phyloP scores from a whole-genome alignment of 2,113 vertebrate genomes.

The Oncorhynchus masou region DNA sequence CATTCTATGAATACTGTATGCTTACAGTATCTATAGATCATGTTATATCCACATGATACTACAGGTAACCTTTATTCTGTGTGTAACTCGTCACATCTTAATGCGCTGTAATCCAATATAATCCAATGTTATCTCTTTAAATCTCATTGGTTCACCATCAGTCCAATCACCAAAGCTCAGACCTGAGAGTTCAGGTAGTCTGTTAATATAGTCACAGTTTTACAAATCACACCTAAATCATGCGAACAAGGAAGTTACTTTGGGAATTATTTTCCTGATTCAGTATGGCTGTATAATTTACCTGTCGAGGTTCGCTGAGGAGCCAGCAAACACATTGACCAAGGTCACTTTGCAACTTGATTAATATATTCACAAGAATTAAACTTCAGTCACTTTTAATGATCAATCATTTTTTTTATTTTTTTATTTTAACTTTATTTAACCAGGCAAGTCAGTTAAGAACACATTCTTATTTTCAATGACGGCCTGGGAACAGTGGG shows the following conservation, averaged over 20 bases:
- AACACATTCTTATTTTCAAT: no score
- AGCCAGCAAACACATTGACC: constrained; percentile 16
- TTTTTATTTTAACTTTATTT: no score
- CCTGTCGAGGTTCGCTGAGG: no score
- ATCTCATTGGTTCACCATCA: constrained; percentile 33
- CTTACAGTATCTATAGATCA: neutral
- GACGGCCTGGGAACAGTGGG: no score
- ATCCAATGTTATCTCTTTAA: constrained; percentile 58
- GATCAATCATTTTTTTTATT: no score
- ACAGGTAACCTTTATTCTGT: constrained; percentile 45
- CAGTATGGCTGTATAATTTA: no score
- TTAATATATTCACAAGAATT: neutral
- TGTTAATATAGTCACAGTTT: no score
- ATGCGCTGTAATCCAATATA: constrained; percentile 37
- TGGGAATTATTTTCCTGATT: no score
- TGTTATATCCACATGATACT: constrained; percentile 6
- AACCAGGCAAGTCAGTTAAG: no score
- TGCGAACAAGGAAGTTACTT: no score
- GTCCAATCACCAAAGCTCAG: neutral
- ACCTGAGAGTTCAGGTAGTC: no score
- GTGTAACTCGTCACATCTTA: constrained; percentile 24
- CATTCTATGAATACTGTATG: neutral
- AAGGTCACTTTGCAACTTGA: neutral
- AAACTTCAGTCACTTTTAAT: neutral
- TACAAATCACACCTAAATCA: no score